A percentile compares a stretch with the other conserved stretches of the same genome.
These are phyloP conservation scores for Drosophila sp. DNA, from an alignment of 1,140 invertebrate species.

Conservation along the genomic window DNA sequence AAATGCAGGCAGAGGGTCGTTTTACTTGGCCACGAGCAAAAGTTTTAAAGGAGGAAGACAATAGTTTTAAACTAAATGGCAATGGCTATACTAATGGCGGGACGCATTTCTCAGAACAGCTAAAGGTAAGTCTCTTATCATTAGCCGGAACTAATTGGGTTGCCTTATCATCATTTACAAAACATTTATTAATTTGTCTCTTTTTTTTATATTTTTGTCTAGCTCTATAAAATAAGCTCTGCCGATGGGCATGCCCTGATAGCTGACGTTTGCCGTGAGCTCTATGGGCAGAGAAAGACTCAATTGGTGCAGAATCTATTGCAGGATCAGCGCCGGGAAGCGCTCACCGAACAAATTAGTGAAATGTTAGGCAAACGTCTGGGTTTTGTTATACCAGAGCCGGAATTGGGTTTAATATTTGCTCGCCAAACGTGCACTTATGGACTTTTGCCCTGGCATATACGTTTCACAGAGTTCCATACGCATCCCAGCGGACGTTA, in stretches of 20 bases:
- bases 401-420: slow-evolving; percentile 74
- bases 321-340: slow-evolving; percentile 45
- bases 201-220: slow-evolving; percentile 1
- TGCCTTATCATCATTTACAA: slow-evolving; percentile 36
- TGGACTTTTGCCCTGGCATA: slow-evolving; percentile 77
- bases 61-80: slow-evolving; percentile 49
- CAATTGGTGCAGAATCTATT: slow-evolving; percentile 56
- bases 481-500: slow-evolving; percentile 57
- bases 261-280: slow-evolving; percentile 70
- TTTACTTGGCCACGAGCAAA: slow-evolving; percentile 34
- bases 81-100: slow-evolving; percentile 48
- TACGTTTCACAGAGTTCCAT: slow-evolving; percentile 78
- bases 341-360: slow-evolving; percentile 55
- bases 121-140: slow-evolving; percentile 54
- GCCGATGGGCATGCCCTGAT: slow-evolving; percentile 69
- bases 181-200: slow-evolving; percentile 25
- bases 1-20: slow-evolving; percentile 6
- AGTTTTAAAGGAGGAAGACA: slow-evolving; percentile 11
- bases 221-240: slow-evolving; percentile 64
- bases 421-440: slow-evolving; percentile 63
- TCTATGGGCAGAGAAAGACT: slow-evolving; percentile 50
- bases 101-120: slow-evolving; percentile 19
- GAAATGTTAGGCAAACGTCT: slow-evolving; percentile 50
- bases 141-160: slow-evolving; percentile 37
- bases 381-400: slow-evolving; percentile 54